Evolutionary conservation across 2,888 invertebrate genomes (phyloP).

Genomic region (Bembecia ichneumoniformis): DNA sequence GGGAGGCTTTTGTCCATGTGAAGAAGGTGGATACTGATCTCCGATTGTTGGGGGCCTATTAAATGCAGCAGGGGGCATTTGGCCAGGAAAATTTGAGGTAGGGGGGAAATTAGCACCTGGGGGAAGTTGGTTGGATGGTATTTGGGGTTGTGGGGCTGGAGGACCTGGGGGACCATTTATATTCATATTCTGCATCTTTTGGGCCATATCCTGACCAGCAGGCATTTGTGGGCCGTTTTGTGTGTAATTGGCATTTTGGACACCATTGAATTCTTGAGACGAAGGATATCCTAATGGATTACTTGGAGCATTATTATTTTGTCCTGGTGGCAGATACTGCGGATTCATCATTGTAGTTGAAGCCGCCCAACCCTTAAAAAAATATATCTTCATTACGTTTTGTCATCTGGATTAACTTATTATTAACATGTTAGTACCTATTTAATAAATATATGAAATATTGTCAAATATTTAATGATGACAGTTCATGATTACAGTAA

Average conservation of each 20-base stretch:
- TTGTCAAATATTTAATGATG: too few relatives aligned
- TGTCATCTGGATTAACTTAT: too few relatives aligned
- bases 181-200: conserved; percentile 63
- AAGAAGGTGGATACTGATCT: conserved; percentile 1
- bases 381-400: too few relatives aligned
- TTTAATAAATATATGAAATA: too few relatives aligned
- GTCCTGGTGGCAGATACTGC: conserved; percentile 60
- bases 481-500: too few relatives aligned
- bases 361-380: background rate
- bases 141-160: conserved; percentile 44
- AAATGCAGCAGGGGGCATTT: conserved; percentile 28
- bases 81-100: conserved; percentile 34
- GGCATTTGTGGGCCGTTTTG: conserved; percentile 38
- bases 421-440: too few relatives aligned
- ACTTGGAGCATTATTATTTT: conserved; percentile 56
- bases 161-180: conserved; percentile 49
- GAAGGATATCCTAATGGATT: conserved; percentile 51
- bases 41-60: conserved; percentile 14
- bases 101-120: conserved; percentile 33
- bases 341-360: conserved; percentile 59
- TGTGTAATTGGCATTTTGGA: conserved; percentile 52
- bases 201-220: conserved; percentile 38
- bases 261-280: conserved; percentile 54
- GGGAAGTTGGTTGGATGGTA: conserved; percentile 37
- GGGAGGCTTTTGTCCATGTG: conserved; percentile 4